Evolutionary conservation across 1,140 invertebrate species (phyloP).

Genomic region (Sarcophaga bullata): DNA sequence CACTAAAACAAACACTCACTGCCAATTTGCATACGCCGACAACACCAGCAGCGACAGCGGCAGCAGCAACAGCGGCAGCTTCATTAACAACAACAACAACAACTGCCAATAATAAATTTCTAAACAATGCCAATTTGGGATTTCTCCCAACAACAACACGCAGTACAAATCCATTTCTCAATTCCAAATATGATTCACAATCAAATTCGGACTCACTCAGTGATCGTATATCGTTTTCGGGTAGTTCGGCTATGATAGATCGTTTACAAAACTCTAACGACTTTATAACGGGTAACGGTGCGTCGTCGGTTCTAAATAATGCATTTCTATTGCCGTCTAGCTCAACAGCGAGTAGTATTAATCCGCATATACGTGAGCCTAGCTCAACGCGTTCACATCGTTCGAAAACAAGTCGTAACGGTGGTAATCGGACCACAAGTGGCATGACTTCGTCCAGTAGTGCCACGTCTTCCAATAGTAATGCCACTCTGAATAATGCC

Average conservation of each 20-base stretch:
- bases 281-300: constrained; percentile 6
- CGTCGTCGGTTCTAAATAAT: constrained; percentile 35
- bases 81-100: constrained; percentile 24
- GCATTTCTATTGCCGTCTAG: constrained; percentile 37
- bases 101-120: constrained; percentile 52
- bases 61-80: constrained; percentile 39
- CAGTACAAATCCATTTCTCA: constrained; percentile 63
- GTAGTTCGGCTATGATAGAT: constrained; percentile 49
- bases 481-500: constrained; percentile 25
- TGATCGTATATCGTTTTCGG: constrained; percentile 47
- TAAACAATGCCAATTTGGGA: constrained; percentile 57
- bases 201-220: constrained; percentile 46
- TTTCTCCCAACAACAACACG: constrained; percentile 52
- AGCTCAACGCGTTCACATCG: constrained; percentile 34
- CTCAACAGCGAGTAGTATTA: constrained; percentile 30
- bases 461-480: constrained; percentile 67
- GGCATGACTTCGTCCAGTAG: constrained; percentile 70
- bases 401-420: constrained; percentile 48
- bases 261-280: constrained; percentile 42
- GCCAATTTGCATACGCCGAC: constrained; percentile 19
- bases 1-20: constrained; percentile 46
- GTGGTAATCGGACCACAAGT: constrained; percentile 51
- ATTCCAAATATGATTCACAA: constrained; percentile 52
- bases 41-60: constrained; percentile 24
- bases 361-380: constrained; percentile 21